These are phyloP conservation scores for Blastomussa wellsi DNA, from an alignment of 92 coral and sea anemone genomes.

Conservation along the genomic window DNA sequence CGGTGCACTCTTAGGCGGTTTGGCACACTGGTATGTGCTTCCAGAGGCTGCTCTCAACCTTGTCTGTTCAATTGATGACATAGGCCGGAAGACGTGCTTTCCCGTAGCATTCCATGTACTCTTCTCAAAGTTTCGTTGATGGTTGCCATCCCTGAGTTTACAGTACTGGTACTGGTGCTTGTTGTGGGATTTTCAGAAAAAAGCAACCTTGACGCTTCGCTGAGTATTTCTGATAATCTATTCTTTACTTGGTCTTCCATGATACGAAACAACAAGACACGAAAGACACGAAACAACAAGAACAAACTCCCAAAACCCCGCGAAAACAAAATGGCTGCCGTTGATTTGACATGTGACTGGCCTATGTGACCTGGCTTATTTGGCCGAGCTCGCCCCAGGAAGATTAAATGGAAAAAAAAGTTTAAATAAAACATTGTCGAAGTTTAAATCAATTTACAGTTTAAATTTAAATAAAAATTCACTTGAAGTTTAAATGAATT, in stretches of 20 bases:
- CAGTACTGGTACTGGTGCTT: not conserved
- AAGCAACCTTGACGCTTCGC: conserved; percentile 47
- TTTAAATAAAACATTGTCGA: too few species aligned
- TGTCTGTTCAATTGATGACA: conserved; percentile 45
- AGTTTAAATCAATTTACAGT: too few species aligned
- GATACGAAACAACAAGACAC: too few species aligned
- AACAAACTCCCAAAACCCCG: not conserved
- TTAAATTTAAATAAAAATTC: too few species aligned
- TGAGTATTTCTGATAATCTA: conserved; percentile 32
- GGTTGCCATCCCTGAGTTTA: not conserved
- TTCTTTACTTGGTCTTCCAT: conserved; percentile 31
- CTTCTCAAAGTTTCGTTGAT: too few species aligned
- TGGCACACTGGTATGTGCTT: conserved; percentile 1
- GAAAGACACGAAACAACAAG: not conserved
- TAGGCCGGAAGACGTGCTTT: conserved; percentile 52
- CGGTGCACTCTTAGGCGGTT: too few species aligned
- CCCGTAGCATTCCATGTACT: conserved; percentile 51
- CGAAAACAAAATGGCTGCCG: not conserved
- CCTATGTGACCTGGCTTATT: too few species aligned
- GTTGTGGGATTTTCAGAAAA: too few species aligned
- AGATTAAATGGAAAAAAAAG: too few species aligned
- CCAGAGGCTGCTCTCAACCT: conserved; percentile 44
- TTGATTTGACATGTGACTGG: not conserved
- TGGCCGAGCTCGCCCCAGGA: too few species aligned
- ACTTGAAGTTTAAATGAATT: too few species aligned